Base-by-base conservation (phyloP, 2,888 invertebrate species). In the Meghimatium bilineatum region DNA sequence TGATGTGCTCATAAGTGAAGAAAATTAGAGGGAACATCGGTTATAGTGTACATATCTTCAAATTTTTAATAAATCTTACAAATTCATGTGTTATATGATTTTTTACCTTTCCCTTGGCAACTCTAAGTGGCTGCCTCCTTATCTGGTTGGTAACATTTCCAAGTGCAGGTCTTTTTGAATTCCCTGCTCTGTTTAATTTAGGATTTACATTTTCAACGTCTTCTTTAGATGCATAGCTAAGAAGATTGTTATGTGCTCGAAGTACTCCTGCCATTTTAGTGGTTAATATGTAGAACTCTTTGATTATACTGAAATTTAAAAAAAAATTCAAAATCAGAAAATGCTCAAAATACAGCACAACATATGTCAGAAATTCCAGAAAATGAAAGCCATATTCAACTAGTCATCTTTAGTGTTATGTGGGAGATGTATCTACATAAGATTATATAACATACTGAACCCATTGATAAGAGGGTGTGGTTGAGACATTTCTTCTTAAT, bases 141-240 rank as follows among this genome's bases (percentile, higher is more conserved):
- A 90, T 85, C 83, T 91, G 91, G 86, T 92, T 92, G 12, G 92
- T 91, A 44, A 93, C 92, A n/a, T 89, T 89, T 38, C 91, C 92
- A 6, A 93, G 87, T n/a, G 90, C 92, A 60, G 91, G 89, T 82
- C 93, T 29, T 38, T 36, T 79, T 38, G n/a, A 52, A 52, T 75
- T 84, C 26, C 56, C 79, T 34, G 72, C 79, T 44, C 52, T 17
- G 32, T 32, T 26, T n/a, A 60, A 60, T 63, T 79, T 79, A 23
- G 71, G 77, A 23, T 71, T 44, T 12, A 67, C 38, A 56, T 86
- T 86, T 77, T 86, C 86, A 34, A 0, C 29, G n/a, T 66, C 83
- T 52, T 71, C 75, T 38, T 34, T 56, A 20, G 69, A 67, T n/a
- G 71, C n/a, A 29, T 52, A 29, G n/a, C 34, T 63, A 32, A 52